A percentile compares a stretch with the other conserved stretches of the same genome.
Conservation (phyloP, 1,140 invertebrate species). For the Drosophila yakuba region DNA sequence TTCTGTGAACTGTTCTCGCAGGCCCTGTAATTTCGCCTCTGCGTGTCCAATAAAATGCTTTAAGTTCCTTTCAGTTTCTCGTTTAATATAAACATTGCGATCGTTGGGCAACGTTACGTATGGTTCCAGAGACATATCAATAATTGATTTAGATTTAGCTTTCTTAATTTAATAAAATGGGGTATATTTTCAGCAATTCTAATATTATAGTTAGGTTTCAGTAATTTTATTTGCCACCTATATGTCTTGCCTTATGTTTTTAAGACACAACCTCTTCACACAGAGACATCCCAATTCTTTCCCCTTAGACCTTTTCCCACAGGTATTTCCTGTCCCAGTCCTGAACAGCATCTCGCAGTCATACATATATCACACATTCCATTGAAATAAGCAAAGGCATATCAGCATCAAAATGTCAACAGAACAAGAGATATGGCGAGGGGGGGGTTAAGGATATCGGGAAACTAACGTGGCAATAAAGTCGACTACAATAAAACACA, state of each 20-base stretch:
- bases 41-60: slow-evolving; percentile 1
- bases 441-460: slow-evolving; percentile 15
- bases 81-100: neutral
- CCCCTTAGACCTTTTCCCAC: slow-evolving; percentile 11
- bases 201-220: no score
- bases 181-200: no score
- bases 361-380: slow-evolving; percentile 29
- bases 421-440: slow-evolving; percentile 3
- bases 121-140: neutral
- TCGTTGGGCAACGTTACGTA: neutral
- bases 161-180: no score
- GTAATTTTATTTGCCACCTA: no score
- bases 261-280: no score
- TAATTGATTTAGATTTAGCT: no score
- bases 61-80: neutral
- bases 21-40: slow-evolving; percentile 13
- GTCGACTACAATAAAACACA: slow-evolving; percentile 78
- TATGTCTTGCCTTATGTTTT: no score
- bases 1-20: slow-evolving; percentile 1
- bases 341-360: neutral
- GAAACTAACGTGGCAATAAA: slow-evolving; percentile 62
- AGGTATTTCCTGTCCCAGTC: neutral
- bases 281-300: neutral
- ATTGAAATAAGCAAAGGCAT: slow-evolving; percentile 25
- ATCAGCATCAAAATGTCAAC: slow-evolving; percentile 28